These are phyloP conservation scores for Dinocampus coccinellae DNA, from an alignment of 2,888 invertebrate genomes.

Conservation along the genomic window DNA sequence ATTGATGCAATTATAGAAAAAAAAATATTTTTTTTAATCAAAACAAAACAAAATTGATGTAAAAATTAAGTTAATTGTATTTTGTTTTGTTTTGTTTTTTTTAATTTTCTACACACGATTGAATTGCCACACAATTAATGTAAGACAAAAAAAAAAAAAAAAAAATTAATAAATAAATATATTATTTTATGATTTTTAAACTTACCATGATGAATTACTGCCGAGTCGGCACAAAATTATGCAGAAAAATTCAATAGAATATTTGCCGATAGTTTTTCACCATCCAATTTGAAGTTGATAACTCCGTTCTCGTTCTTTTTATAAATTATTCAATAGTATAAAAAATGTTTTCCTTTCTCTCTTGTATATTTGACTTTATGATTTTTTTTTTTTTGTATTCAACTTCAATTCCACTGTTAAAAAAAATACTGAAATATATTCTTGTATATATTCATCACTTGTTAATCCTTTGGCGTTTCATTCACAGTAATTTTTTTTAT, in stretches of 20 bases:
- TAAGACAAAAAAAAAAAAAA: neutral
- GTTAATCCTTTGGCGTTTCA: constrained; percentile 55
- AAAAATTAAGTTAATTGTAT: neutral
- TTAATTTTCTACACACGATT: neutral
- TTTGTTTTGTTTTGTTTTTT: neutral
- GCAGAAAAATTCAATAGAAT: constrained; percentile 33
- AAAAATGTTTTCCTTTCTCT: neutral
- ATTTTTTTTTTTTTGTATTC: neutral
- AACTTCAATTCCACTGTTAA: constrained; percentile 14
- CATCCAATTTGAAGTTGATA: constrained; percentile 30
- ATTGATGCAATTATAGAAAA: too few relatives aligned
- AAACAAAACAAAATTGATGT: neutral
- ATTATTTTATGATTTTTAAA: constrained; percentile 30
- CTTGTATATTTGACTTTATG: neutral
- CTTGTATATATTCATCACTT: constrained; percentile 52
- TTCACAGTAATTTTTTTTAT: constrained; percentile 35
- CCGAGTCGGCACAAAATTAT: constrained; percentile 52
- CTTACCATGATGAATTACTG: constrained; percentile 62
- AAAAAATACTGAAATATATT: constrained; percentile 47
- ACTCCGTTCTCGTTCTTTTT: constrained; percentile 19
- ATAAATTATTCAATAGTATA: constrained; percentile 9
- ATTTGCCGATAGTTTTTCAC: constrained; percentile 28
- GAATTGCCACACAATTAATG: neutral
- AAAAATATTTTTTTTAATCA: too few relatives aligned
- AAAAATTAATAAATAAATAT: too few relatives aligned